phyloP scores from a whole-genome alignment of 2,888 invertebrate genomes.

The Noctua pronuba region DNA sequence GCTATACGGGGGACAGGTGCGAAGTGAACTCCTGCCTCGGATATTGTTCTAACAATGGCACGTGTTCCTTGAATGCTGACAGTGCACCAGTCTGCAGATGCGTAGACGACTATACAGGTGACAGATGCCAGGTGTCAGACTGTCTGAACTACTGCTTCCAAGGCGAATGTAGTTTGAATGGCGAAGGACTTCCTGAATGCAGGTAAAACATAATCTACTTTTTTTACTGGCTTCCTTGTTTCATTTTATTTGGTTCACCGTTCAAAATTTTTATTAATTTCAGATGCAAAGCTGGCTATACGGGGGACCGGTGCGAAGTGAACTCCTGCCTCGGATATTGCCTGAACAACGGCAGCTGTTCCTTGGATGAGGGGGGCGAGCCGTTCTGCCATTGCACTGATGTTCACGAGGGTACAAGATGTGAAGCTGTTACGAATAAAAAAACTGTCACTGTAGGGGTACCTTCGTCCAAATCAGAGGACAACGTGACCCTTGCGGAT shows the following conservation, averaged over 20 bases:
- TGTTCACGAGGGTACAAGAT: no score
- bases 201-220: not conserved
- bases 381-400: not conserved
- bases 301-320: not conserved
- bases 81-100: not conserved
- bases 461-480: no score
- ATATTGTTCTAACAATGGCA: not conserved
- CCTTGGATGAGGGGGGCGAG: not conserved
- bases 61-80: not conserved
- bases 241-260: not conserved
- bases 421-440: no score
- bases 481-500: no score
- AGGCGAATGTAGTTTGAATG: not conserved
- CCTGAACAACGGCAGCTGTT: not conserved
- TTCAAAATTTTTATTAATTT: not conserved
- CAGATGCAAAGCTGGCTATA: slow-evolving; percentile 11
- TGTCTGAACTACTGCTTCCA: slow-evolving; percentile 2
- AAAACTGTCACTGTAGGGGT: no score
- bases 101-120: not conserved
- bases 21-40: not conserved
- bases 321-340: not conserved
- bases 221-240: not conserved
- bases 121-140: not conserved
- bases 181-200: not conserved
- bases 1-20: not conserved